Conservation (phyloP, 2,797 vertebrate species). For the Hybognathus amarus region DNA sequence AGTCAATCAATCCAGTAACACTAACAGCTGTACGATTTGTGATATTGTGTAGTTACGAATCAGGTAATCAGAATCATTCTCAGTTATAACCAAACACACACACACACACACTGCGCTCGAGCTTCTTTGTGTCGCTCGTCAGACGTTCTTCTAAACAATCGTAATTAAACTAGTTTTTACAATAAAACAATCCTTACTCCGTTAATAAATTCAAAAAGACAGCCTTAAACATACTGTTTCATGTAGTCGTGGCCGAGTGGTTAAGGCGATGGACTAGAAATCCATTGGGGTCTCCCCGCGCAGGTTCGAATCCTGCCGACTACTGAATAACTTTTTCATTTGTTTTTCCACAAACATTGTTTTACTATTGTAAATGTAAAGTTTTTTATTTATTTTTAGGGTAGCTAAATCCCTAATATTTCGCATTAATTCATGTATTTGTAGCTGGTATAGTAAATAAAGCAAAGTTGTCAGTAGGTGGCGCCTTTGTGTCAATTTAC, state of each 20-base stretch:
- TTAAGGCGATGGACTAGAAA: constrained; percentile 77
- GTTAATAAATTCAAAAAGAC: rapidly evolving
- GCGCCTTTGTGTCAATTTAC: constrained; percentile 13
- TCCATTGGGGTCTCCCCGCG: constrained; percentile 76
- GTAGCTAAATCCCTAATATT: no score
- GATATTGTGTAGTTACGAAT: neutral
- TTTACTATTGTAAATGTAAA: neutral
- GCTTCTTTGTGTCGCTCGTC: no score
- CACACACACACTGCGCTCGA: neutral
- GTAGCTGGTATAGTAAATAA: neutral
- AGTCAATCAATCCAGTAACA: neutral
- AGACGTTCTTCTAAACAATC: neutral
- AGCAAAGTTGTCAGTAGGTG: constrained; percentile 17
- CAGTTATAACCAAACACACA: neutral
- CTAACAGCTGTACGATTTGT: neutral
- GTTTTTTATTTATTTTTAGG: neutral
- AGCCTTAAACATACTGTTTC: no score
- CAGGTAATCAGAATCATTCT: neutral
- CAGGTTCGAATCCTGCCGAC: constrained; percentile 75
- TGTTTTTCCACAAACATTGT: neutral
- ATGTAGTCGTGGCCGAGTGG: constrained; percentile 73
- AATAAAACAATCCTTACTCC: rapidly evolving
- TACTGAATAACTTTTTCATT: neutral
- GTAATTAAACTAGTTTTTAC: no score
- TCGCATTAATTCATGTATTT: neutral